A percentile compares a stretch with the other conserved stretches of the same genome.
These are phyloP conservation scores for Hybognathus amarus DNA, from an alignment of 2,797 vertebrate species.

Conservation along the genomic window DNA sequence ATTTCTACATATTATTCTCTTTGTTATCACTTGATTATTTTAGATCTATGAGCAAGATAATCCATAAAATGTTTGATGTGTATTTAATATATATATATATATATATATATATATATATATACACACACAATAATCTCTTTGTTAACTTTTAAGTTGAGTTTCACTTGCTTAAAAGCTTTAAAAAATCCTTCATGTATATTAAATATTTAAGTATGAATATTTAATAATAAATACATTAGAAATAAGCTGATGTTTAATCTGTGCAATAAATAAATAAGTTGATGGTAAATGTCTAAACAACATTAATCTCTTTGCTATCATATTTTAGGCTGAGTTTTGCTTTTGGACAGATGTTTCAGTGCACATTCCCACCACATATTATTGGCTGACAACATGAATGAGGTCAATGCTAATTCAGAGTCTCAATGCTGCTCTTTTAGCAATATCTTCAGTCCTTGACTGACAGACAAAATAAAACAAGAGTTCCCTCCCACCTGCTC, in stretches of 20 bases:
- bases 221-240: background rate
- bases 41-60: too few species aligned
- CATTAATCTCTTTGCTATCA: background rate
- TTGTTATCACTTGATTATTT: too few species aligned
- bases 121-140: background rate
- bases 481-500: constrained; percentile 73
- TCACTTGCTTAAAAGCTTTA: background rate
- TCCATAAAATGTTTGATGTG: background rate
- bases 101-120: background rate
- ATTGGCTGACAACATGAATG: constrained; percentile 53
- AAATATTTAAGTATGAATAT: background rate
- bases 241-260: background rate
- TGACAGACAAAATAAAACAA: constrained; percentile 51
- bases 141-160: background rate
- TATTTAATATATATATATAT: background rate
- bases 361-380: constrained; percentile 73
- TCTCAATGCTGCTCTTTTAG: constrained; percentile 45
- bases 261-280: background rate
- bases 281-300: background rate
- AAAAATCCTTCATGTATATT: background rate
- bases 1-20: too few species aligned
- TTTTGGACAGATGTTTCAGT: constrained; percentile 64
- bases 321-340: background rate
- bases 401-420: constrained; percentile 53
- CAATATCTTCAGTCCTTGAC: constrained; percentile 56